Conservation (phyloP, 2,797 vertebrate genomes). For the Sebastes kiyomatsui region DNA sequence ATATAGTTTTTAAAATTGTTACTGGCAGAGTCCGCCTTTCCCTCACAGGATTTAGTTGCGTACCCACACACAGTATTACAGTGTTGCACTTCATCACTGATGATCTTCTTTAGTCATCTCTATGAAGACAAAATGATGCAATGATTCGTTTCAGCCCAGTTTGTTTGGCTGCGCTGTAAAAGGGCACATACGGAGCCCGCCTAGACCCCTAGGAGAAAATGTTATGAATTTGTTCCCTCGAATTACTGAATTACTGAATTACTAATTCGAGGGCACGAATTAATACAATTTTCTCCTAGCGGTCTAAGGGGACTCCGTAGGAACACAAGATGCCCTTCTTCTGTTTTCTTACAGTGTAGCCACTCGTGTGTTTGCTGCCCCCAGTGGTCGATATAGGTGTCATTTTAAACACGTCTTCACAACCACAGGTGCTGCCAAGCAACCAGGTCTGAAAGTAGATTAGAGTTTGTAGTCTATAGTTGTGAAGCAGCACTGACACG, state of each 20-base stretch:
- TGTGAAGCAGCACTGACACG: background rate
- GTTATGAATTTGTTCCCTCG: too few species aligned
- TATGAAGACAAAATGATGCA: background rate
- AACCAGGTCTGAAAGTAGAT: background rate
- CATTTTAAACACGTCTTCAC: background rate
- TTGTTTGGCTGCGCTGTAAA: background rate
- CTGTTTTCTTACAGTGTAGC: background rate
- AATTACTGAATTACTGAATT: too few species aligned
- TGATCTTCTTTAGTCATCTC: background rate
- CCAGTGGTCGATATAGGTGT: background rate
- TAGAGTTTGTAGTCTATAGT: too few species aligned
- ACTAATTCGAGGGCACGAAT: too few species aligned
- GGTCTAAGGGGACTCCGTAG: too few species aligned
- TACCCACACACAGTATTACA: background rate
- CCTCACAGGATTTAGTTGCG: background rate
- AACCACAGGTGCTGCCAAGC: background rate
- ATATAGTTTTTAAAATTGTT: background rate
- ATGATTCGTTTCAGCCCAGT: background rate
- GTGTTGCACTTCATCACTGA: background rate
- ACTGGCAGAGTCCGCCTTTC: background rate
- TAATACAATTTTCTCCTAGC: fast-evolving
- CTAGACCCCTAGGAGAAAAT: fast-evolving
- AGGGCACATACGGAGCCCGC: too few species aligned
- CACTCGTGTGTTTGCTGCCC: background rate
- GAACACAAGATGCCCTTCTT: background rate